Percentiles rank a stretch among this genome's conserved stretches.
These are phyloP conservation scores for Colletes collaris DNA, from an alignment of 2,888 invertebrate genomes.

Conservation along the genomic window DNA sequence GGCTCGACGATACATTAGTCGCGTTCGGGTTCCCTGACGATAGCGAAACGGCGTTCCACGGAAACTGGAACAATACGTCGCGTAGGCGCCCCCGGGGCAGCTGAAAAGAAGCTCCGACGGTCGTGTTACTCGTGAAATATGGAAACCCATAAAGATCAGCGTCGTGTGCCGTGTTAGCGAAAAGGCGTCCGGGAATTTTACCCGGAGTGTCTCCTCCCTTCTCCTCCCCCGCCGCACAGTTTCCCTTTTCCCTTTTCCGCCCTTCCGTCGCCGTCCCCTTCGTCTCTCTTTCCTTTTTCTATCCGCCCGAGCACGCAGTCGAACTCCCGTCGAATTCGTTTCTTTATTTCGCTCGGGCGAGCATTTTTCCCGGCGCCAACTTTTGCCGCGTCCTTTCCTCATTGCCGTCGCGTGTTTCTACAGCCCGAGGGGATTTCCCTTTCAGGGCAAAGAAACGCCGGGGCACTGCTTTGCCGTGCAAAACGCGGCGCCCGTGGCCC, in stretches of 20 bases:
- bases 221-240: not conserved
- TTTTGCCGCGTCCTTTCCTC: conserved; percentile 44
- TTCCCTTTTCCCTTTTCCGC: not conserved
- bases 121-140: conserved; percentile 69
- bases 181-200: conserved; percentile 62
- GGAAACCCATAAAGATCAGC: conserved; percentile 70
- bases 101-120: conserved; percentile 48
- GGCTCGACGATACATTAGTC: conserved; percentile 15
- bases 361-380: conserved; percentile 47
- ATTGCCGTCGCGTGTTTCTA: conserved; percentile 31
- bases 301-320: not conserved
- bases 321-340: conserved; percentile 36
- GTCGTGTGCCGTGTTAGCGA: conserved; percentile 65
- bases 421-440: conserved; percentile 53
- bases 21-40: conserved; percentile 26
- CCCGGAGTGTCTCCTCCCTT: conserved; percentile 24
- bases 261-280: not conserved
- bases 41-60: conserved; percentile 43
- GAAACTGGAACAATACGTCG: conserved; percentile 68
- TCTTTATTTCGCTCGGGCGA: conserved; percentile 50
- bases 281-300: too few species aligned
- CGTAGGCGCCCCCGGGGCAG: conserved; percentile 46
- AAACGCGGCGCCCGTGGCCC: conserved; percentile 11
- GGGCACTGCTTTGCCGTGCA: not conserved
- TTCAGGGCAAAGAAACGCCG: conserved; percentile 31